Evolutionary conservation across 2,113 vertebrate species (phyloP), one percentile per base, ranked within the genome.

Genomic region (Bufo bufo): DNA sequence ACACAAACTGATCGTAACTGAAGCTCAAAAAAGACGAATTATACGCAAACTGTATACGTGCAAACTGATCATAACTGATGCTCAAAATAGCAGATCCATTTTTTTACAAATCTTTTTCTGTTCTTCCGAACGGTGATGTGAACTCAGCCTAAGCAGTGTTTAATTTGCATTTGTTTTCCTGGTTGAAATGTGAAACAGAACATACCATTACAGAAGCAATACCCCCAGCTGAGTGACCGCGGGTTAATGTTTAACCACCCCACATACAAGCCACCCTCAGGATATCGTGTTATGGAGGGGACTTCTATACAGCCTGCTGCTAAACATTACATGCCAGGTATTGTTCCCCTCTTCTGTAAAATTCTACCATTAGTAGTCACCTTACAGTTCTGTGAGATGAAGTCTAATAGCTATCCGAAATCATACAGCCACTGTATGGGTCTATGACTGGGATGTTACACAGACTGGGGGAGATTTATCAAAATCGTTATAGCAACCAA

Each of bases 181-280:
- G 6, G 50, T 43, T 59, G 6, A 59, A 6, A 75, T 20, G 13
- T 17, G 13, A 80, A 80, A 43, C 54, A 59, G 77, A 56, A 81
- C 56, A 81, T 59, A 16, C 78, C 78, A 59, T 81, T 81, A 59
- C 56, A 81, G 33, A 33, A 33, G 49, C 63, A 91, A 90, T 91
- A 91, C 89, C 82, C 91, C 80, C 87, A 82, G 80, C 3, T 74
- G 90, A 45, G 72, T 84, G 66, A 87, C 23, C 85, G 85, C 7
- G 12, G 65, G 54, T 89, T 91, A 92, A 93, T 90, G 61, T 56
- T 19, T 91, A 92, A 92, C 78, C 77, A 13, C 43, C 77, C 63
- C 63, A 54, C 63, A 59, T 47, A 65, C 19, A 20, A 83, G 17
- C 43, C 59, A 82, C 3, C 5, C 20, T 45, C 78, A 10, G 10